These are phyloP conservation scores for Acanthosepion lycidas DNA, from an alignment of 2,888 invertebrate species.

Conservation along the genomic window DNA sequence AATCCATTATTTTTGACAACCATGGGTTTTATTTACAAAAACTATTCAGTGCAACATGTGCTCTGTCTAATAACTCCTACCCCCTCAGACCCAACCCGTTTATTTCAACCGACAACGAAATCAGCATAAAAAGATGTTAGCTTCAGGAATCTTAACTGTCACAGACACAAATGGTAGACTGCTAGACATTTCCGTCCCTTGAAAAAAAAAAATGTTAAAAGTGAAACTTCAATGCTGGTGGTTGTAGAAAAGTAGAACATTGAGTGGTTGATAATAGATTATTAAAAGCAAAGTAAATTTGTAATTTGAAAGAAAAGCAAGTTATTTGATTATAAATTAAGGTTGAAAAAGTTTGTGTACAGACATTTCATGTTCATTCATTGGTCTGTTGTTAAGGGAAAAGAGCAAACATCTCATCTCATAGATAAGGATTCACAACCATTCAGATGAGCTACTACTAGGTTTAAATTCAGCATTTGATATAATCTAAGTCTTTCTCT, in stretches of 20 bases:
- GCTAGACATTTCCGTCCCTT: constrained; percentile 33
- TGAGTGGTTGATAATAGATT: not conserved
- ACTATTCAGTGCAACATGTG: not conserved
- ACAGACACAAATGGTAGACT: constrained; percentile 33
- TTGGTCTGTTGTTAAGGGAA: not conserved
- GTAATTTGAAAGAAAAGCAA: too few relatives aligned
- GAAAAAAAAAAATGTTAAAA: not conserved
- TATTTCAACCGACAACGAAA: constrained; percentile 23
- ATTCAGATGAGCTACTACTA: not conserved
- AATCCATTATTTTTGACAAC: constrained; percentile 17
- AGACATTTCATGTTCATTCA: not conserved
- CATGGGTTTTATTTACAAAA: not conserved
- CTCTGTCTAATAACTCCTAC: not conserved
- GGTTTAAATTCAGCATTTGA: too few relatives aligned
- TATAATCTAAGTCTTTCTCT: not conserved
- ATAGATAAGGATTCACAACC: not conserved
- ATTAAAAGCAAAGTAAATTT: too few relatives aligned
- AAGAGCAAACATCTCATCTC: not conserved
- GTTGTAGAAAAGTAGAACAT: not conserved
- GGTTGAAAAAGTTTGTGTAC: not conserved
- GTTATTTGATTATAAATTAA: not conserved
- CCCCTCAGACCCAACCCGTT: not conserved
- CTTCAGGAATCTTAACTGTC: constrained; percentile 33
- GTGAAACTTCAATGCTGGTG: not conserved
- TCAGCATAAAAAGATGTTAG: constrained; percentile 18